Conservation (phyloP, 2,888 invertebrate genomes). For the Melolontha melolontha region DNA sequence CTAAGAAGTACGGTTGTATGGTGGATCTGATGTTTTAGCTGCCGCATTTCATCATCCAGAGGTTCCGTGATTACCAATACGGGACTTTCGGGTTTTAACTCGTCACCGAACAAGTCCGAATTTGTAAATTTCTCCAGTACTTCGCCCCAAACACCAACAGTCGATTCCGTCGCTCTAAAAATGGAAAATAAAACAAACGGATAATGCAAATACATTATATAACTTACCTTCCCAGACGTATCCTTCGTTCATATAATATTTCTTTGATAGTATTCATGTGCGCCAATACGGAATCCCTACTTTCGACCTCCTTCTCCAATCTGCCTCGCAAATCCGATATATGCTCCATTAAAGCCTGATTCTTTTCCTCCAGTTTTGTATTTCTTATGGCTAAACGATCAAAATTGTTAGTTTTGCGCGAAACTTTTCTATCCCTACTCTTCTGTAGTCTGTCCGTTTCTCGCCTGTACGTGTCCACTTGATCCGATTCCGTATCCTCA, state of each 20-base stretch:
- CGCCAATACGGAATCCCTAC: constrained; percentile 8
- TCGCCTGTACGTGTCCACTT: constrained; percentile 1
- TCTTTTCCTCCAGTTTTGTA: constrained; percentile 33
- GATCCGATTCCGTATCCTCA: constrained; percentile 26
- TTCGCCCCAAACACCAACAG: constrained; percentile 6
- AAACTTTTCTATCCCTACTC: constrained; percentile 8
- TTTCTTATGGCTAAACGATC: constrained; percentile 26
- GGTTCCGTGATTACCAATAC: constrained; percentile 6
- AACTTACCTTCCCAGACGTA: constrained; percentile 37
- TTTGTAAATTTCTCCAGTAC: constrained; percentile 9
- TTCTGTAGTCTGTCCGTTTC: background rate
- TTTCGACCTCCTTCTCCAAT: constrained; percentile 22
- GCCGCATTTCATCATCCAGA: constrained; percentile 29
- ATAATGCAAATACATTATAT: background rate
- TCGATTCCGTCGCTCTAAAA: constrained; percentile 12
- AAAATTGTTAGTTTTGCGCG: constrained; percentile 18
- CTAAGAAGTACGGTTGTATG: constrained; percentile 26
- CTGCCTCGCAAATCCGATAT: constrained; percentile 7
- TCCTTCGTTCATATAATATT: constrained; percentile 24
- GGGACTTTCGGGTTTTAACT: constrained; percentile 4
- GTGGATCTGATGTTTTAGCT: constrained; percentile 34
- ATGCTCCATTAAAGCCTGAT: constrained; percentile 22
- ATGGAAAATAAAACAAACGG: background rate
- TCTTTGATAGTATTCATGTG: constrained; percentile 25
- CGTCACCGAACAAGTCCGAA: constrained; percentile 1